Percentiles rank a stretch among this genome's conserved stretches.
phyloP scores from a whole-genome alignment of 2,113 vertebrate species.

The Falco punctatus region DNA sequence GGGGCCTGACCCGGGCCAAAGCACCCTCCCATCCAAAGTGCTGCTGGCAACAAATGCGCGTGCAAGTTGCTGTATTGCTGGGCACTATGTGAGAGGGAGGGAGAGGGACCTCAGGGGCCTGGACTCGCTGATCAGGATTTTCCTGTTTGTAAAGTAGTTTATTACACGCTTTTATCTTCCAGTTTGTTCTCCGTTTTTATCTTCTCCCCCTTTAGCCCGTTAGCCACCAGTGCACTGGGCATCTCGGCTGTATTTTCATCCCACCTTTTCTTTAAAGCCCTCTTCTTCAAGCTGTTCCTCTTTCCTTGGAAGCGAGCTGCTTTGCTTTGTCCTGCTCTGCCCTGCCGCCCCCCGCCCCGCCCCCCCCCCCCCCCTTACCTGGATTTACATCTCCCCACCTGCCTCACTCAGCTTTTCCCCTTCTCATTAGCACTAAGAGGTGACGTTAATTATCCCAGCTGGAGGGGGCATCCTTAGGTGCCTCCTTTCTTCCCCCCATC shows the following conservation, averaged over 20 bases:
- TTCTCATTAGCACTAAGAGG: not conserved
- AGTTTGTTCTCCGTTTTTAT: not conserved
- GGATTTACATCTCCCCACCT: not conserved
- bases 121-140: not conserved
- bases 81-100: accelerated
- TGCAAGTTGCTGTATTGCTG: accelerated
- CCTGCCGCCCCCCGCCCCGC: too few relatives aligned
- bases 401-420: not conserved
- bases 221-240: too few relatives aligned
- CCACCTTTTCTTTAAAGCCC: too few relatives aligned
- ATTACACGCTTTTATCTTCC: not conserved
- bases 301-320: not conserved
- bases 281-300: not conserved
- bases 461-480: too few relatives aligned
- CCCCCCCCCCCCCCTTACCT: too few relatives aligned
- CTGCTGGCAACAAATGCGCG: not conserved
- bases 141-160: not conserved
- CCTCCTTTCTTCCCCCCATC: too few relatives aligned
- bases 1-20: too few relatives aligned
- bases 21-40: not conserved
- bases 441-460: too few relatives aligned
- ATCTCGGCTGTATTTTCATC: too few relatives aligned
- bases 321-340: too few relatives aligned
- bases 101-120: accelerated
- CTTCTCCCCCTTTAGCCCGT: too few relatives aligned